Evolutionary conservation across 2,113 vertebrate genomes (phyloP).

Genomic region (Gila orcuttii): DNA sequence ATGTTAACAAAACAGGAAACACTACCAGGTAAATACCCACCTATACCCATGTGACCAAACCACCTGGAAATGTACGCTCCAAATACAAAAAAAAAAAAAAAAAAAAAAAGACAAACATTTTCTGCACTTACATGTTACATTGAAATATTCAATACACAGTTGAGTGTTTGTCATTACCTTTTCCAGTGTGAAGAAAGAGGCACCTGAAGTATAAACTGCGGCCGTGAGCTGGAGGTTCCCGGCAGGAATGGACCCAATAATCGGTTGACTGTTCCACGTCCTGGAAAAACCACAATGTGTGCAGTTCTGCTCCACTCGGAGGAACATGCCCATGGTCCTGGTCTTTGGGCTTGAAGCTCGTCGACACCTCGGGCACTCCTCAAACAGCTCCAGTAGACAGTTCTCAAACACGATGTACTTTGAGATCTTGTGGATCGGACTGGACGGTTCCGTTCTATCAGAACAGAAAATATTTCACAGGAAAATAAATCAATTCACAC

Average conservation of each 20-base stretch:
- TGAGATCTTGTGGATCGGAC: not conserved
- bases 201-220: not conserved
- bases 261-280: not conserved
- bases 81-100: too few species aligned
- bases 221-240: not conserved
- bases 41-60: too few species aligned
- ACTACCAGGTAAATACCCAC: too few species aligned
- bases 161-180: not conserved
- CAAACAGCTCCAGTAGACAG: not conserved
- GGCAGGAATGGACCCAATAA: not conserved
- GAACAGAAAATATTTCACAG: too few species aligned
- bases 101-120: too few species aligned
- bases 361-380: not conserved
- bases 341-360: not conserved
- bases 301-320: not conserved
- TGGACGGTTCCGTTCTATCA: not conserved
- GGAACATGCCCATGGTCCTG: not conserved
- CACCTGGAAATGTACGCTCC: too few species aligned
- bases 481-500: too few species aligned
- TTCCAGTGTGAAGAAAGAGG: not conserved
- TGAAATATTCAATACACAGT: too few species aligned
- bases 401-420: not conserved
- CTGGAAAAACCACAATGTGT: not conserved
- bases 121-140: too few species aligned
- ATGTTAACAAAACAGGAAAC: too few species aligned